Evolutionary conservation across 2,888 invertebrate genomes (phyloP), one percentile per base, ranked within the genome.

Genomic region (Papilio protenor): DNA sequence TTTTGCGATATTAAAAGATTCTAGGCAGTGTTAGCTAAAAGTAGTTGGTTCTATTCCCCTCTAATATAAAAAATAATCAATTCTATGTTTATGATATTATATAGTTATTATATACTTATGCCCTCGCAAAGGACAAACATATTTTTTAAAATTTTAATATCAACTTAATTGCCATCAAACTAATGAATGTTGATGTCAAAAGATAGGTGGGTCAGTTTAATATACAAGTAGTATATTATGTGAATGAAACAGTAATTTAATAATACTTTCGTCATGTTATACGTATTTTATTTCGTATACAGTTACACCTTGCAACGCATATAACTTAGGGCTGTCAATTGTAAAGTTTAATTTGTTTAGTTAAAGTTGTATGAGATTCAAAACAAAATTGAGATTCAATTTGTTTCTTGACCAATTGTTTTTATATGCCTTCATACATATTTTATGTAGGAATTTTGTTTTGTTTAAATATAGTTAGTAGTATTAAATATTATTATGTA

Each of bases 151-250:
- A 59, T 23, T 21, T 21, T 23, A 23, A 11, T 33, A 40, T 66
- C 8, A 18, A 64, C 16, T 64, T 66, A 66, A 64, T 64, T 64
- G 27, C 64, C 33, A 18, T 18, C 40, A 6, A 16, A 18, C 64
- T 66, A 40, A 66, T 66, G 12, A 40, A 66, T 27, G n/a, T 40
- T 18, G 27, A 11, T 27, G 33, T 66, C 40, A 40, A 66, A 61
- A 27, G 33, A n/a, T 66, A 66, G 66, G 66, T 66, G 66, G 66
- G 66, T 40, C 66, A 33, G 61, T 66, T 66, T 40, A 40, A 66
- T 40, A 40, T 66, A 27, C 27, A 40, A 66, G 40, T 66, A 33
- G 64, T 64, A 59, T 59, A 40, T 64, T 66, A 66, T 40, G 66
- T 66, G 33, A 66, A 66, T 66, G 66, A 66, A 66, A 66, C n/a